Evolutionary conservation across 2,797 vertebrate genomes (phyloP).

Genomic region (Adelosebastes latens): DNA sequence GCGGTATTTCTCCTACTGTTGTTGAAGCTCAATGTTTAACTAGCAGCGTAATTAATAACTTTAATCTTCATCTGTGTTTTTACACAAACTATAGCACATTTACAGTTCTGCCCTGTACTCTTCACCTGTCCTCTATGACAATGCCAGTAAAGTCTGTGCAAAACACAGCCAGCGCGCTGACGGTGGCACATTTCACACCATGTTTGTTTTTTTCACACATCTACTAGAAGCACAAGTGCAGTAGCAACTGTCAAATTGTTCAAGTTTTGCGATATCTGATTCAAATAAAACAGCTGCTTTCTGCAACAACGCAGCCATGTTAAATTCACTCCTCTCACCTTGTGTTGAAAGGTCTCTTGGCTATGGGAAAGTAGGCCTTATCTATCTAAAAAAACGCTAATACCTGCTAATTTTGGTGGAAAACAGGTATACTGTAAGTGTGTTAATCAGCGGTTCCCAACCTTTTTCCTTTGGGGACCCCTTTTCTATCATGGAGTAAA

Average conservation of each 20-base stretch:
- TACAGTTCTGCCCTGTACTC: background rate
- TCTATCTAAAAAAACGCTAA: background rate
- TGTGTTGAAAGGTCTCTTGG: no score
- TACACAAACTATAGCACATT: background rate
- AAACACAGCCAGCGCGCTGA: background rate
- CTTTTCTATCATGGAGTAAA: no score
- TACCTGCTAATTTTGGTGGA: background rate
- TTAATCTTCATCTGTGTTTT: background rate
- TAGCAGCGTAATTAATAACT: background rate
- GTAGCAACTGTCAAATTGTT: background rate
- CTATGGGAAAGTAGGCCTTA: no score
- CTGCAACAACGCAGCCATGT: background rate
- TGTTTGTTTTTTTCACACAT: constrained; percentile 25
- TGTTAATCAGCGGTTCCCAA: no score
- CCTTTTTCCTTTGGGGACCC: no score
- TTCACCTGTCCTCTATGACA: background rate
- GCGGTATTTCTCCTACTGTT: background rate
- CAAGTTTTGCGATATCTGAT: background rate
- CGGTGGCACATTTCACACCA: background rate
- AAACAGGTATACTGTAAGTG: background rate
- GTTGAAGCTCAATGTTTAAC: constrained; percentile 1
- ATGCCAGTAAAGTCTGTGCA: background rate
- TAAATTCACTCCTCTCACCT: background rate
- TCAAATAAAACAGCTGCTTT: background rate
- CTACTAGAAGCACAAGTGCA: background rate